These are phyloP conservation scores for Plestiodon gilberti DNA, from an alignment of 2,113 vertebrate genomes.

Conservation along the genomic window DNA sequence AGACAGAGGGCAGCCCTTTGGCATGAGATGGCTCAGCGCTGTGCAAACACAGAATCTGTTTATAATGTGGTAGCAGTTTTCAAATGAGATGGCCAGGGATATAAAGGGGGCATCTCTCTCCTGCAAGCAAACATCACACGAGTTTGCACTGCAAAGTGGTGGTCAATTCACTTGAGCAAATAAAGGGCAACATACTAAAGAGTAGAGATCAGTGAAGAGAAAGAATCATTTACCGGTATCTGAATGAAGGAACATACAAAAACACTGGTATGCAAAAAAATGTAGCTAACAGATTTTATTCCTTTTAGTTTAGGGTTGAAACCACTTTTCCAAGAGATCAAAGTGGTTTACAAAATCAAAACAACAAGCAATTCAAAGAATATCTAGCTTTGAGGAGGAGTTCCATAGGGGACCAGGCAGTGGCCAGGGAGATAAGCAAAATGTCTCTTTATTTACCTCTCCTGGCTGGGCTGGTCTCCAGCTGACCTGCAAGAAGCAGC, in stretches of 20 bases:
- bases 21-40: neutral
- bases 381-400: too few relatives aligned
- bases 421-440: too few relatives aligned
- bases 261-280: neutral
- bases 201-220: neutral
- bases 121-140: neutral
- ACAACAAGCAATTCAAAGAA: too few relatives aligned
- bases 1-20: neutral
- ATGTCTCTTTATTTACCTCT: too few relatives aligned
- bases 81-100: neutral
- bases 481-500: too few relatives aligned
- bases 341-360: too few relatives aligned
- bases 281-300: neutral
- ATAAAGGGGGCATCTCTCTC: neutral
- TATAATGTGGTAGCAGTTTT: neutral
- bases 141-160: neutral
- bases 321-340: too few relatives aligned
- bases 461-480: too few relatives aligned
- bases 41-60: slow-evolving; percentile 1
- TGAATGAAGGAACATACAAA: neutral
- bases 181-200: neutral
- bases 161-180: neutral
- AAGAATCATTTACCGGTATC: neutral
- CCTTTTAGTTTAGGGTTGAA: too few relatives aligned
- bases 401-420: too few relatives aligned